phyloP scores from a whole-genome alignment of 2,113 vertebrate genomes.

The Pangasianodon hypophthalmus region DNA sequence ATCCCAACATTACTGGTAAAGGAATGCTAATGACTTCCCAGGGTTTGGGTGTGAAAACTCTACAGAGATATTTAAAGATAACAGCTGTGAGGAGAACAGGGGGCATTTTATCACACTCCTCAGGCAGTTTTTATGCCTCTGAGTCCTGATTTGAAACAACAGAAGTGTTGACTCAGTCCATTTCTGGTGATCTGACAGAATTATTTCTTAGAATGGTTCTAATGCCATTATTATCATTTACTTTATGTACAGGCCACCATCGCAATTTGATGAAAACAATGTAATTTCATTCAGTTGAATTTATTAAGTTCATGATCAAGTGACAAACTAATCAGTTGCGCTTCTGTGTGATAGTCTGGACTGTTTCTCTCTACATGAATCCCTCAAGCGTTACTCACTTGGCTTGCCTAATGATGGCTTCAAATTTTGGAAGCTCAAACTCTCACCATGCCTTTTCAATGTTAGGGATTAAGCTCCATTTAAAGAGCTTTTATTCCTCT shows the following conservation, averaged over 20 bases:
- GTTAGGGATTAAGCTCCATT: conserved; percentile 21
- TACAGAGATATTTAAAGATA: conserved; percentile 2
- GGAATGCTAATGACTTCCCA: not conserved
- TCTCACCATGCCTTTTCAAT: not conserved
- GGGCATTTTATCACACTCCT: not conserved
- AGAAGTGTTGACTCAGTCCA: not conserved
- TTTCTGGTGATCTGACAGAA: not conserved
- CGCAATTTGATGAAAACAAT: conserved; percentile 6
- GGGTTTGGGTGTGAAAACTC: not conserved
- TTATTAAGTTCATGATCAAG: not conserved
- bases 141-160: not conserved
- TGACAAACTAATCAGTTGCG: not conserved
- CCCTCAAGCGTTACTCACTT: not conserved
- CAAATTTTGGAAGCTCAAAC: not conserved
- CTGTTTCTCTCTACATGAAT: not conserved
- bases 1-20: not conserved
- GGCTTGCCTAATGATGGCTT: not conserved
- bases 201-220: not conserved
- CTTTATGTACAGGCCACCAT: not conserved
- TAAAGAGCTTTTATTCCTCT: conserved; percentile 1
- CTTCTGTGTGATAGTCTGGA: not conserved
- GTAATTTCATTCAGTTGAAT: not conserved
- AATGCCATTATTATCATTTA: not conserved
- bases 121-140: not conserved
- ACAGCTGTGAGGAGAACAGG: not conserved